A percentile compares a stretch with the other conserved stretches of the same genome.
Conservation (phyloP, 2,797 vertebrate species). For the Triplophysa yarkandensis region DNA sequence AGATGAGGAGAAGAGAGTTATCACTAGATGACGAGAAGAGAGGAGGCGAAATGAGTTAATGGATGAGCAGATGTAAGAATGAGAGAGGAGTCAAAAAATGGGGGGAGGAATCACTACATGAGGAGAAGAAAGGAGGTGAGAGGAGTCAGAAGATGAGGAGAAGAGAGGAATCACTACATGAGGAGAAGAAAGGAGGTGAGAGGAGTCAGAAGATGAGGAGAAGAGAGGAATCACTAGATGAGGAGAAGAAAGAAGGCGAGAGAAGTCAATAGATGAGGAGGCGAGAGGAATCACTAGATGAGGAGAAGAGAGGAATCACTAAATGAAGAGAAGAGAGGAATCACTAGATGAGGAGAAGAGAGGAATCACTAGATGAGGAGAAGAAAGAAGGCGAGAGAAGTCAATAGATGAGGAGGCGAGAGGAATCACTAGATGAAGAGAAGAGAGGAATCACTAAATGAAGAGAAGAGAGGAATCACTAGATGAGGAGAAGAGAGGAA, state of each 20-base stretch:
- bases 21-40: neutral
- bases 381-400: neutral
- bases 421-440: neutral
- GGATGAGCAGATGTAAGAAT: no score
- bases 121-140: neutral
- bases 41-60: neutral
- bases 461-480: neutral
- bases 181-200: neutral
- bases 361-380: neutral
- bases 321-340: no score
- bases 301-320: neutral
- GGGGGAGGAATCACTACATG: neutral
- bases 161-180: neutral
- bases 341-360: neutral
- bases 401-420: neutral
- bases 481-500: neutral
- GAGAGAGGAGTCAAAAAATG: neutral
- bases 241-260: no score
- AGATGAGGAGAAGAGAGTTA: neutral
- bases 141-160: neutral
- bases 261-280: neutral
- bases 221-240: neutral
- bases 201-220: neutral
- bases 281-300: neutral
- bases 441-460: neutral